A percentile compares a stretch with the other conserved stretches of the same genome.
Conservation (phyloP, 2,797 vertebrate genomes). For the Lerista edwardsae region DNA sequence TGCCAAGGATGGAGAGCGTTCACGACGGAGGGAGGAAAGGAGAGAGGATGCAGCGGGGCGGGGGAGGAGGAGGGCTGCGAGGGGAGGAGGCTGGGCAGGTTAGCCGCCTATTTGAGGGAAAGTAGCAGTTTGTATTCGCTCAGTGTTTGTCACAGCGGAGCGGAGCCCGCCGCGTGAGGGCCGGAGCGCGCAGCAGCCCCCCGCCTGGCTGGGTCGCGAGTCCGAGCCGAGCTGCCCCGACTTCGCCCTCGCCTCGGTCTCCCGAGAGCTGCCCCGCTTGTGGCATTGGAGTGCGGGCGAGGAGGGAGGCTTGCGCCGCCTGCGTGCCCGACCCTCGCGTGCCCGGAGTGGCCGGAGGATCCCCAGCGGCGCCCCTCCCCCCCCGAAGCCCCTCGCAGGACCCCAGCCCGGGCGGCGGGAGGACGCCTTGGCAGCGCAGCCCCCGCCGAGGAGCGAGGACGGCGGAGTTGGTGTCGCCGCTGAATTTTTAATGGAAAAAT, state of each 20-base stretch:
- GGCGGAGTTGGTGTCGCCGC: slow-evolving; percentile 34
- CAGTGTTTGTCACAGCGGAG: slow-evolving; percentile 71
- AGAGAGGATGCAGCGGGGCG: slow-evolving; percentile 25
- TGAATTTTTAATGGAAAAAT: slow-evolving; percentile 85
- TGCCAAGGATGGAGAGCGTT: slow-evolving; percentile 27
- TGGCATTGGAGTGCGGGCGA: no score
- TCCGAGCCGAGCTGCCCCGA: no score
- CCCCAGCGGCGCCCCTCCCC: not conserved
- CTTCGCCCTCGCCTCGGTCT: not conserved
- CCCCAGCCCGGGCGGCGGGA: not conserved
- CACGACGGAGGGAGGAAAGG: no score
- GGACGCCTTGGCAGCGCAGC: slow-evolving; percentile 19
- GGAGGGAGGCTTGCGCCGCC: slow-evolving; percentile 16
- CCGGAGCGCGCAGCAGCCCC: not conserved
- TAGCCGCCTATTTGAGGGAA: slow-evolving; percentile 77
- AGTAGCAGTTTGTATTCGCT: slow-evolving; percentile 71
- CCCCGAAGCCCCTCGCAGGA: not conserved
- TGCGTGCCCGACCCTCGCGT: no score
- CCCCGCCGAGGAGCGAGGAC: slow-evolving; percentile 37
- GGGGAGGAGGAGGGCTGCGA: slow-evolving; percentile 54
- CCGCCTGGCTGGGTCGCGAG: slow-evolving; percentile 41
- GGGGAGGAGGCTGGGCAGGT: slow-evolving; percentile 72
- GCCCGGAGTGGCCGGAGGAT: slow-evolving; percentile 5
- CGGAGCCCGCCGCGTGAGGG: no score
- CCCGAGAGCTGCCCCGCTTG: slow-evolving; percentile 40